These are phyloP conservation scores for Brachypteracias leptosomus DNA, from an alignment of 2,113 vertebrate species.

Conservation along the genomic window DNA sequence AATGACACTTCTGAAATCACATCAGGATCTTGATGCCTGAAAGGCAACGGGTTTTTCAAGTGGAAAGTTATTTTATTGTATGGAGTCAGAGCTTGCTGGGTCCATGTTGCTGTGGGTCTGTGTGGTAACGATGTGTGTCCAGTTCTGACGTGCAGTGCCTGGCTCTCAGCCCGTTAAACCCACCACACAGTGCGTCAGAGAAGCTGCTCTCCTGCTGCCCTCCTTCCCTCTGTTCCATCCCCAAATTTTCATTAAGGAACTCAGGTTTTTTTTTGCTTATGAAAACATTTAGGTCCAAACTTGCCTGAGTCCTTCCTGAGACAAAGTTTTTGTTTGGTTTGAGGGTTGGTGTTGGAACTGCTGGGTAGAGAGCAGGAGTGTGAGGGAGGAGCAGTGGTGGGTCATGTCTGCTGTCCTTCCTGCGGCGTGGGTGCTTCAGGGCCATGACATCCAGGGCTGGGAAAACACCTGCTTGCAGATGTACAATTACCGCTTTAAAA, in stretches of 20 bases:
- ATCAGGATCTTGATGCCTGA: fast-evolving
- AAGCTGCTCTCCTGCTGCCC: background rate
- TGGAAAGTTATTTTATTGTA: background rate
- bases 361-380: fast-evolving
- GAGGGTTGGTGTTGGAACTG: fast-evolving
- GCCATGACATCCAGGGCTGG: background rate
- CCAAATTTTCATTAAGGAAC: background rate
- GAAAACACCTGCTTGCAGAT: background rate
- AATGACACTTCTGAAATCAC: background rate
- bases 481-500: background rate
- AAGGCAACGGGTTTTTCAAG: background rate
- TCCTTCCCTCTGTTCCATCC: background rate
- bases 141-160: fast-evolving
- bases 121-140: fast-evolving
- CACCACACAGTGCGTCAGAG: fast-evolving
- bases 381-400: fast-evolving
- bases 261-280: background rate
- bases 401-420: fast-evolving
- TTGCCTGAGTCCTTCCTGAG: background rate
- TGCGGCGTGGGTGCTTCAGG: background rate
- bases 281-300: background rate
- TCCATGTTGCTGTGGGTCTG: background rate
- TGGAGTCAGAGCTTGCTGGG: background rate
- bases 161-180: background rate
- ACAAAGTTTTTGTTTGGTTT: background rate